Evolutionary conservation across 2,797 vertebrate genomes (phyloP).

Genomic region (Malurus splendens): DNA sequence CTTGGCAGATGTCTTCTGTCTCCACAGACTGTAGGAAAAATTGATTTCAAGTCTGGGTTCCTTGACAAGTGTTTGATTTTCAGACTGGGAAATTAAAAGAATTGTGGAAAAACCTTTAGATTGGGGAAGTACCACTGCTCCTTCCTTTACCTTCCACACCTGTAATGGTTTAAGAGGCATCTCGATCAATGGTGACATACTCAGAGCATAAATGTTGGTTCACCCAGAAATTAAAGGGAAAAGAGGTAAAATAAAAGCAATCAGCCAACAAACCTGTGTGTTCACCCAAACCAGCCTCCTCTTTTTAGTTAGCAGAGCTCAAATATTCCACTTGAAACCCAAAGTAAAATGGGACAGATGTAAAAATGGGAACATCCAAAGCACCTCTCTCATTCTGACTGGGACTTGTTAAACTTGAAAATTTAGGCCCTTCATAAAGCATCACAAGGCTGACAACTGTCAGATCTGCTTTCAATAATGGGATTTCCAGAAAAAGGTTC

Average conservation of each 20-base stretch:
- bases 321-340: neutral
- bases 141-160: neutral
- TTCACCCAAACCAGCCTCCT: neutral
- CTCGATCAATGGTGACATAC: neutral
- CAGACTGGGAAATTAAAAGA: neutral
- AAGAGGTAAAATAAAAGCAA: neutral
- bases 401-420: neutral
- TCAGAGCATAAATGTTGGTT: neutral
- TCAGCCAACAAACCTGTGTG: neutral
- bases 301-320: neutral
- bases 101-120: neutral
- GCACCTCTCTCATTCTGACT: neutral
- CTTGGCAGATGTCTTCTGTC: neutral
- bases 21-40: neutral
- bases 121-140: fast-evolving
- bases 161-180: neutral
- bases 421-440: neutral
- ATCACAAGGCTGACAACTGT: neutral
- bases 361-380: neutral
- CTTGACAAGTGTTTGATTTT: neutral
- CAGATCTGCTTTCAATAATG: neutral
- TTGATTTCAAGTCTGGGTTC: neutral
- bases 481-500: neutral
- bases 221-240: neutral
- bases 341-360: neutral